A percentile compares a stretch with the other conserved stretches of the same genome.
These are phyloP conservation scores for Drosophila nigrodunni DNA, from an alignment of 1,140 invertebrate species.

Conservation along the genomic window DNA sequence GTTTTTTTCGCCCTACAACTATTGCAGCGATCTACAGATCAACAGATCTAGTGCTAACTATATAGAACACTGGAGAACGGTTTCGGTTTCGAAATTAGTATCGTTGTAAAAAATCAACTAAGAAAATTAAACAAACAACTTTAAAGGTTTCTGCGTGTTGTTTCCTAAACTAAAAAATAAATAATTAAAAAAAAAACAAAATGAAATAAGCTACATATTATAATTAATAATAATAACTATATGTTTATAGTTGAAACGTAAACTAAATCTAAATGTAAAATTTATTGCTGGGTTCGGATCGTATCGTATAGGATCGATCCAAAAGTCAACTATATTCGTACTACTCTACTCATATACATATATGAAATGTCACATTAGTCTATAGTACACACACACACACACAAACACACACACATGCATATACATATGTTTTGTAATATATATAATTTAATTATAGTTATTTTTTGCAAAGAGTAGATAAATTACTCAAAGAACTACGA, in stretches of 20 bases:
- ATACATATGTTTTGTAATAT: slow-evolving; percentile 10
- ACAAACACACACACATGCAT: slow-evolving; percentile 10
- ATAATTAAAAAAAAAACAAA: slow-evolving; percentile 11
- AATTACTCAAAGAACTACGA: slow-evolving; percentile 82
- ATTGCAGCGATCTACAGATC: background rate
- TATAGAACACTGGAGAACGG: slow-evolving; percentile 33
- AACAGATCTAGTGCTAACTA: no score
- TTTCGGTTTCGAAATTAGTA: slow-evolving; percentile 58
- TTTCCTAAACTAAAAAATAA: slow-evolving; percentile 61
- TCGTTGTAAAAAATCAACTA: slow-evolving; percentile 48
- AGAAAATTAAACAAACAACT: slow-evolving; percentile 46
- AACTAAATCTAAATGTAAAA: slow-evolving; percentile 30
- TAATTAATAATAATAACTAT: slow-evolving; percentile 8
- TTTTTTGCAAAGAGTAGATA: slow-evolving; percentile 55
- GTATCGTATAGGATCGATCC: slow-evolving; percentile 1
- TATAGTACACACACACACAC: slow-evolving; percentile 50
- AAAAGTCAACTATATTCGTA: slow-evolving; percentile 69
- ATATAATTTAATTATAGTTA: slow-evolving; percentile 49
- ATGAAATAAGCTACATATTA: slow-evolving; percentile 19
- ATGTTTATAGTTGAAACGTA: slow-evolving; percentile 20
- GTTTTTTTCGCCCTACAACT: slow-evolving; percentile 10
- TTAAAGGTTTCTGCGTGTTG: slow-evolving; percentile 78
- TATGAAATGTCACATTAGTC: slow-evolving; percentile 72
- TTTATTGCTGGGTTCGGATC: background rate
- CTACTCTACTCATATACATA: slow-evolving; percentile 49